These are phyloP conservation scores for Trichogramma pretiosum DNA, from an alignment of 1,140 invertebrate species.

Conservation along the genomic window DNA sequence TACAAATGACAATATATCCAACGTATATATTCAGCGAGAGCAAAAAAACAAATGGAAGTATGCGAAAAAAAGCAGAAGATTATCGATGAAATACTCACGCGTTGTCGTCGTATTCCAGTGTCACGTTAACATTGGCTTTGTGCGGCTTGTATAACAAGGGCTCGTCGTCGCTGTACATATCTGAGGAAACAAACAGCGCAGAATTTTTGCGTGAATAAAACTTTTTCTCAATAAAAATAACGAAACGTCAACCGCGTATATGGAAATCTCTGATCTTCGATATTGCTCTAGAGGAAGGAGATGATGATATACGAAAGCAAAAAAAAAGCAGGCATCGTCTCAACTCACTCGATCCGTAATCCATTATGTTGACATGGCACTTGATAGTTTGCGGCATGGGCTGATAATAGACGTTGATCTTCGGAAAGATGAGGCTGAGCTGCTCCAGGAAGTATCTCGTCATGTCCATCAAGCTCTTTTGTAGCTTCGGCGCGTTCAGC, in stretches of 20 bases:
- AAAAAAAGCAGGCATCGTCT: no score
- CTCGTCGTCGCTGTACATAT: constrained; percentile 37
- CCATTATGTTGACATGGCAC: constrained; percentile 60
- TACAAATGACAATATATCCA: no score
- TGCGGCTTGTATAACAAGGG: constrained; percentile 45
- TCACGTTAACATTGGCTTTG: constrained; percentile 59
- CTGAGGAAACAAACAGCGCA: constrained; percentile 31
- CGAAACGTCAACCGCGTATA: no score
- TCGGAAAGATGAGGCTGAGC: constrained; percentile 43
- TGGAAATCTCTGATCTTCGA: no score
- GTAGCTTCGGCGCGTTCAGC: constrained; percentile 50
- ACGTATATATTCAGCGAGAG: no score
- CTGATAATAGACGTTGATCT: constrained; percentile 46
- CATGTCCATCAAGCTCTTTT: constrained; percentile 45
- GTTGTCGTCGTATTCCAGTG: constrained; percentile 54
- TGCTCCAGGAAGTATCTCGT: constrained; percentile 51
- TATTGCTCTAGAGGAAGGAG: not conserved
- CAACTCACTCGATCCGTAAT: constrained; percentile 53
- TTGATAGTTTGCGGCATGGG: constrained; percentile 53
- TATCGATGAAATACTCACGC: constrained; percentile 39
- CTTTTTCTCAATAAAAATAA: not conserved
- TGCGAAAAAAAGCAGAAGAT: no score
- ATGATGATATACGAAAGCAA: not conserved
- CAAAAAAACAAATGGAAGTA: no score
- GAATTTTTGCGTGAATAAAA: constrained; percentile 4